Evolutionary conservation across 2,888 invertebrate genomes (phyloP), one percentile per base, ranked within the genome.

Genomic region (Clepsis dumicolana): DNA sequence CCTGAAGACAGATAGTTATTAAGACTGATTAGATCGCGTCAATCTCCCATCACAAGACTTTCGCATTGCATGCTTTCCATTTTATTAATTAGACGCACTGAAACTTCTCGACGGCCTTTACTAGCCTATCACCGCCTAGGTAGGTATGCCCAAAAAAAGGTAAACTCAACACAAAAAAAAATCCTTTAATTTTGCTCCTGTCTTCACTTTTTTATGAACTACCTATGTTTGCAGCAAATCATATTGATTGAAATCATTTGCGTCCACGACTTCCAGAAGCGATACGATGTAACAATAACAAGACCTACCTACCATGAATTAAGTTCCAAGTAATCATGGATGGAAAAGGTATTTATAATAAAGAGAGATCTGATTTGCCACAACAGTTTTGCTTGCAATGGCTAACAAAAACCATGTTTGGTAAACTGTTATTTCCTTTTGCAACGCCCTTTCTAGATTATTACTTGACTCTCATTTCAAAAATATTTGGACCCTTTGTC

Each of bases 21-120:
- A 35, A 35, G 56, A 35, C 14, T 32, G 29, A 57, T 57, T 57
- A 5, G 54, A 21, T 18, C 10, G 35, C 25, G 16, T 52, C 27
- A 27, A 18, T 38, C 25, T 52, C 24, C 16, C 44, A 32, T 12
- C 32, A 29, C 24, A 16, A 32, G 24, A 54, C 65, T 61, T 61
- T 66, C 60, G 16, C 52, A 24, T 27, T 41, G 38, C 27, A 52
- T 41, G 65, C 41, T 44, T 53, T 65, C 52, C 41, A 44, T 53
- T 61, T 53, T 27, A 4, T 59, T 41, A 60, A 54, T 54, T 35
- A 61, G 50, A 65, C 25, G 29, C 56, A 18, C 50, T 50, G 16
- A 53, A 56, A 32, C n/a, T 21, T 54, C 27, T 27, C 29, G 48
- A 48, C 4, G 21, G 0, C 48, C 48, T 4, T 14, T 38, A 10